Conservation (phyloP, 2,888 invertebrate genomes). For the Meganola albula region DNA sequence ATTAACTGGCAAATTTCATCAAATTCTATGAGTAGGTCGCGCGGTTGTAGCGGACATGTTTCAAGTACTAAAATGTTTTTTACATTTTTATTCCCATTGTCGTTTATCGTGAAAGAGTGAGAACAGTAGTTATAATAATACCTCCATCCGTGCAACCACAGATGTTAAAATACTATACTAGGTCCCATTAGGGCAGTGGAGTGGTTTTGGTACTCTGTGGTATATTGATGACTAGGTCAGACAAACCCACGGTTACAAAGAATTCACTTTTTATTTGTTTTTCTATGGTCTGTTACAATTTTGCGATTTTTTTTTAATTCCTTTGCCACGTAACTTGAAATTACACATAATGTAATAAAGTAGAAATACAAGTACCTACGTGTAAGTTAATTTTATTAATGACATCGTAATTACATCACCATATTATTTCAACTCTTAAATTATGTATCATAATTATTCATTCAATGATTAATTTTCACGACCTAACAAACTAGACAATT, state of each 20-base stretch:
- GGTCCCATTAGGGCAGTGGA: no score
- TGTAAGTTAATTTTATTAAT: constrained; percentile 74
- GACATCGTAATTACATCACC: constrained; percentile 68
- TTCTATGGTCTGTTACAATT: constrained; percentile 74
- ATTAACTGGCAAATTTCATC: no score
- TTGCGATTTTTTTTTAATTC: constrained; percentile 70
- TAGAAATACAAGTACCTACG: constrained; percentile 71
- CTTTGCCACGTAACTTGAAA: constrained; percentile 63
- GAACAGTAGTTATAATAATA: no score
- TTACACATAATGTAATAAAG: constrained; percentile 73
- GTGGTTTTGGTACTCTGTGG: no score
- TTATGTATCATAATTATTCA: constrained; percentile 64
- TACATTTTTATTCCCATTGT: no score
- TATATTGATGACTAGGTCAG: constrained; percentile 32
- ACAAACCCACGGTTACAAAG: constrained; percentile 69
- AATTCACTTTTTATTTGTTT: constrained; percentile 74
- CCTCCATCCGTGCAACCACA: no score
- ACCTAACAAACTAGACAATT: constrained; percentile 62
- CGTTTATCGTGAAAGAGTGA: no score
- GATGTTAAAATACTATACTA: no score
- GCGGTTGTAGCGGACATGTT: no score
- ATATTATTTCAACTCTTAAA: constrained; percentile 66
- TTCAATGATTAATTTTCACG: constrained; percentile 65
- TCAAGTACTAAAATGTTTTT: no score
- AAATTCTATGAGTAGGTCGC: no score